phyloP scores from a whole-genome alignment of 1,140 invertebrate genomes.

The Mamestra configurata region DNA sequence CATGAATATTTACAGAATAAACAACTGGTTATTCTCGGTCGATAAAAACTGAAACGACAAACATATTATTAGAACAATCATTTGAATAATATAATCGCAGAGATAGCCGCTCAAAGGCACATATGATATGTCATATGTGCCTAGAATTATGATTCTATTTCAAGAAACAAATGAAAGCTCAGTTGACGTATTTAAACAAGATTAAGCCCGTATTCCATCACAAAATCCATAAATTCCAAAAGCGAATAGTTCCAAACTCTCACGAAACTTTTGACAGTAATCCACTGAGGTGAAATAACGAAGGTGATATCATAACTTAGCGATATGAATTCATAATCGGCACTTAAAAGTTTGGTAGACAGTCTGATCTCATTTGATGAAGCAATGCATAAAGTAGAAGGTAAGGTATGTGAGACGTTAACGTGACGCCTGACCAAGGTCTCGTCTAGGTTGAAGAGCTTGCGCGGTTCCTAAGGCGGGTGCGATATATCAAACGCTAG shows the following conservation, averaged over 20 bases:
- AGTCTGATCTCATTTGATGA: neutral
- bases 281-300: neutral
- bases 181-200: neutral
- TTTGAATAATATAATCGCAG: too few species aligned
- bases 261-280: neutral
- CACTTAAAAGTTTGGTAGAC: neutral
- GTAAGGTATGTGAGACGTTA: neutral
- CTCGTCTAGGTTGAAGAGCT: neutral
- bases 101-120: too few species aligned
- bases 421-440: neutral
- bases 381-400: conserved; percentile 14
- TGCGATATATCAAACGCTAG: neutral
- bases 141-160: too few species aligned
- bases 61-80: too few species aligned
- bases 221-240: neutral
- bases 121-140: too few species aligned
- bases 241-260: neutral
- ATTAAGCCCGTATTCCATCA: neutral
- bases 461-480: neutral
- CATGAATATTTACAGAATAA: too few species aligned
- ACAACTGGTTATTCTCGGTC: too few species aligned
- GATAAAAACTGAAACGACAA: too few species aligned
- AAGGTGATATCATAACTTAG: neutral
- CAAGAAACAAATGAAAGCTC: too few species aligned
- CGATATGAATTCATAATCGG: conserved; percentile 21